These are phyloP conservation scores for Delia radicum DNA, from an alignment of 1,140 invertebrate genomes.

Conservation along the genomic window DNA sequence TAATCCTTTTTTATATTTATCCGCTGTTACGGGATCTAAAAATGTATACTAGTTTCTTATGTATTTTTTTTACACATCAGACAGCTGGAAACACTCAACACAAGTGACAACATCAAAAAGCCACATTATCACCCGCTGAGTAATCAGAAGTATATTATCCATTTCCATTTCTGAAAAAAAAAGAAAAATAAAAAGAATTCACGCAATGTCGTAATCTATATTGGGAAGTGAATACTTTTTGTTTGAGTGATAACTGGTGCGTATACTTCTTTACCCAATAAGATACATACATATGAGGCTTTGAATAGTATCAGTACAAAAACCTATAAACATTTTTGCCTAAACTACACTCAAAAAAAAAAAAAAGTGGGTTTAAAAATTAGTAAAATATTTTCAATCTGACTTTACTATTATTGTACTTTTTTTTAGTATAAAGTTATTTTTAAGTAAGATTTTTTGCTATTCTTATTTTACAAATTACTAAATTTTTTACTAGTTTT, in stretches of 20 bases:
- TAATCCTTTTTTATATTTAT: neutral
- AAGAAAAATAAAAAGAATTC: neutral
- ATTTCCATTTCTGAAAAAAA: neutral
- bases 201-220: neutral
- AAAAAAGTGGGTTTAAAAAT: no score
- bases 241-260: neutral
- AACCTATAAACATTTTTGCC: no score
- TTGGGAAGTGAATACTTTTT: neutral
- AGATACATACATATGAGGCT: neutral
- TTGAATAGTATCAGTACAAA: no score
- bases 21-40: neutral
- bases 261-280: neutral
- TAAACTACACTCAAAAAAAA: no score
- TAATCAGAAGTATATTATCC: neutral
- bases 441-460: no score
- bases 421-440: no score
- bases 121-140: slow-evolving; percentile 19
- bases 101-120: slow-evolving; percentile 18
- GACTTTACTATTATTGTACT: no score
- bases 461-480: no score
- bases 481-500: no score
- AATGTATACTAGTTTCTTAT: neutral
- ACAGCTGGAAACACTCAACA: slow-evolving; percentile 15
- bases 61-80: neutral
- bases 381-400: no score